Conservation (phyloP, 2,888 invertebrate species). For the Allolobophora icterica region DNA sequence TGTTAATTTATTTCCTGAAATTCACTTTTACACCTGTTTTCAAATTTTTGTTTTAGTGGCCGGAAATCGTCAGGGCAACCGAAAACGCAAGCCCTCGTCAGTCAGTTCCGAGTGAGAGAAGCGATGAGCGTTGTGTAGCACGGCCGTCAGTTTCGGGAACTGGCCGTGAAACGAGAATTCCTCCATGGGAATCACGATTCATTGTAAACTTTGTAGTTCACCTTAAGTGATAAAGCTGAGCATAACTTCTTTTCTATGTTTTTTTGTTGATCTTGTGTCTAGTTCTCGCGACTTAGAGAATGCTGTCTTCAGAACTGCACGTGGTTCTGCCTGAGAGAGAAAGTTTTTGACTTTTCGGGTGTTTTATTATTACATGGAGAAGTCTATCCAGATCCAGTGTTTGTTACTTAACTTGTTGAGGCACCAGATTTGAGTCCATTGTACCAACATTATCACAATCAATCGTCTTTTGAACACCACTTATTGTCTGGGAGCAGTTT, state of each 20-base stretch:
- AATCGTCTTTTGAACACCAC: too few species aligned
- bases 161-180: not conserved
- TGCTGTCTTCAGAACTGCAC: not conserved
- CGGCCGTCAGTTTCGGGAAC: not conserved
- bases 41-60: not conserved
- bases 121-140: not conserved
- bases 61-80: slow-evolving; percentile 7
- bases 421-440: too few species aligned
- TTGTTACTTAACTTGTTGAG: not conserved
- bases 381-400: not conserved
- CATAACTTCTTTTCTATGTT: not conserved
- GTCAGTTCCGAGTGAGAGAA: not conserved
- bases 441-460: too few species aligned
- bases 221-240: not conserved
- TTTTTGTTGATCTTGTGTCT: not conserved
- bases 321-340: not conserved
- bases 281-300: not conserved
- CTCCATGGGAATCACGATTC: not conserved
- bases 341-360: not conserved
- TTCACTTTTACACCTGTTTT: not conserved
- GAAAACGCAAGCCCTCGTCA: not conserved
- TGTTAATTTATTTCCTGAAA: not conserved
- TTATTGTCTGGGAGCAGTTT: too few species aligned
- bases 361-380: not conserved
- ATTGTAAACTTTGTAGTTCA: not conserved